These are phyloP conservation scores for Paracentrotus lividus DNA, from an alignment of 53 echinoderm and acorn worm species.

Conservation along the genomic window DNA sequence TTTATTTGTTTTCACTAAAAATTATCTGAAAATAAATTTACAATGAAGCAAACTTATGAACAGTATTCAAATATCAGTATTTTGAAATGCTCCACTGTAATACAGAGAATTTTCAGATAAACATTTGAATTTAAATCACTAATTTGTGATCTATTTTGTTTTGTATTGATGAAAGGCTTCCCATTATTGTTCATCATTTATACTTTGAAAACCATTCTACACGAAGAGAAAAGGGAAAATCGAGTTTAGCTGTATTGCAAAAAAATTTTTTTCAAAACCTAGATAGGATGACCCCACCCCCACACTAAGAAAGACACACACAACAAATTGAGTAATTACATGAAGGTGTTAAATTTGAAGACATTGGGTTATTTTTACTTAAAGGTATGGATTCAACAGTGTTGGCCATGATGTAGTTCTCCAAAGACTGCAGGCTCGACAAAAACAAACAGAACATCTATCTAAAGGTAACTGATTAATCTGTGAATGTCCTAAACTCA, in stretches of 20 bases:
- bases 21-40: too few relatives aligned
- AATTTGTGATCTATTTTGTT: neutral
- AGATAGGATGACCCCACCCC: neutral
- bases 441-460: neutral
- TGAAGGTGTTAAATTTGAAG: neutral
- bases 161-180: neutral
- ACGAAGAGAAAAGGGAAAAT: neutral
- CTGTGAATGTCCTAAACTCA: too few relatives aligned
- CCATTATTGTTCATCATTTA: neutral
- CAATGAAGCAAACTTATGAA: too few relatives aligned
- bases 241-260: neutral
- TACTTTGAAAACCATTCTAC: neutral
- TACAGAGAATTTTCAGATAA: too few relatives aligned
- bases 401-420: conserved; percentile 86
- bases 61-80: too few relatives aligned
- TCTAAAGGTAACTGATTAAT: conserved; percentile 32
- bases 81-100: too few relatives aligned
- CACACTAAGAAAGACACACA: neutral
- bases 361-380: neutral
- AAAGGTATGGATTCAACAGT: conserved; percentile 97
- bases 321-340: neutral
- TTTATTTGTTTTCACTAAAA: too few relatives aligned
- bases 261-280: neutral
- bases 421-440: conserved; percentile 77
- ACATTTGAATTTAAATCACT: too few relatives aligned